A percentile compares a stretch with the other conserved stretches of the same genome.
phyloP scores from a whole-genome alignment of 2,888 invertebrate genomes.

The Philopedon plagiatum region DNA sequence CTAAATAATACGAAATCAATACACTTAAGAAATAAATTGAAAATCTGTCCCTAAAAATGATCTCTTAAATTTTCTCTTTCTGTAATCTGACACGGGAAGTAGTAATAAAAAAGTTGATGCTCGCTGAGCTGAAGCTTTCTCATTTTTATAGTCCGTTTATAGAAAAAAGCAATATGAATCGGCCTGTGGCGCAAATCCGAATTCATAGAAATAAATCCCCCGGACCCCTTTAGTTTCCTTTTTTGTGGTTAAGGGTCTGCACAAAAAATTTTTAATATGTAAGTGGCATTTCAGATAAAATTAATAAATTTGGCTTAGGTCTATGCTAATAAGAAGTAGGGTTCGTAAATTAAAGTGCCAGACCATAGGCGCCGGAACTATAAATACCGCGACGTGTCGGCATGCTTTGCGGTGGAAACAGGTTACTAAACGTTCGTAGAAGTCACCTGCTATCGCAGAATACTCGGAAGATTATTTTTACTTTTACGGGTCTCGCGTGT shows the following conservation, averaged over 20 bases:
- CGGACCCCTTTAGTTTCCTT: slow-evolving; percentile 12
- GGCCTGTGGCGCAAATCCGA: slow-evolving; percentile 19
- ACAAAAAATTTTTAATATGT: slow-evolving; percentile 18
- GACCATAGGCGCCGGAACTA: too few relatives aligned
- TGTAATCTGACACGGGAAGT: slow-evolving; percentile 15
- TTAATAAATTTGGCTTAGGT: slow-evolving; percentile 11
- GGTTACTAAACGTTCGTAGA: too few relatives aligned
- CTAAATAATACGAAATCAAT: not conserved
- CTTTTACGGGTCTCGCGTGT: too few relatives aligned
- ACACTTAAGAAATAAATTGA: slow-evolving; percentile 8
- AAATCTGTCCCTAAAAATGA: not conserved
- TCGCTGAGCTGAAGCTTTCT: slow-evolving; percentile 2
- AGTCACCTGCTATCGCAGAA: too few relatives aligned
- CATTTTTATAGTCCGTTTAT: slow-evolving; percentile 28
- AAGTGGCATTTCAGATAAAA: slow-evolving; percentile 7
- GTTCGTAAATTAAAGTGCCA: too few relatives aligned
- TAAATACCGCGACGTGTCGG: too few relatives aligned
- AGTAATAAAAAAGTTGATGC: slow-evolving; percentile 28
- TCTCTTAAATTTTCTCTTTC: slow-evolving; percentile 16
- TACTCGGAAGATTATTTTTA: too few relatives aligned
- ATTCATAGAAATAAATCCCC: slow-evolving; percentile 29
- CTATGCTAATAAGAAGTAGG: not conserved
- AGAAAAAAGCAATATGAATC: slow-evolving; percentile 16
- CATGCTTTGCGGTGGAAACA: too few relatives aligned
- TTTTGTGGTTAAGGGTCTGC: slow-evolving; percentile 21